These are phyloP conservation scores for Drosophila ohnishii DNA, from an alignment of 1,140 invertebrate genomes.

Conservation along the genomic window DNA sequence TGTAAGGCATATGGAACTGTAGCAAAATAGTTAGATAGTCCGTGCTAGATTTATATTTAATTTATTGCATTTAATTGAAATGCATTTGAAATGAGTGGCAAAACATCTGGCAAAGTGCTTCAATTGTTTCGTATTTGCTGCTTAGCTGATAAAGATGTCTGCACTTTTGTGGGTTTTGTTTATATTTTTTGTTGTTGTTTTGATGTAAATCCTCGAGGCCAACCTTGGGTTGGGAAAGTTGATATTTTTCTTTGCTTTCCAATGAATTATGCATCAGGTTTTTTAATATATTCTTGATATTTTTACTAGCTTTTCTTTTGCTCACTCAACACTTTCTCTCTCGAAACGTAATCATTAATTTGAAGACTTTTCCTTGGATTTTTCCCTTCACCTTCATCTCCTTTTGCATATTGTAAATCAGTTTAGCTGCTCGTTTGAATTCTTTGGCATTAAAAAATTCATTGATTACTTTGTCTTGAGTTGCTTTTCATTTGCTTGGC, in stretches of 20 bases:
- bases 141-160: slow-evolving; percentile 24
- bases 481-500: slow-evolving; percentile 54
- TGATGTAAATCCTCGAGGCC: slow-evolving; percentile 15
- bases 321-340: slow-evolving; percentile 3
- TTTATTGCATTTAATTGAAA: slow-evolving; percentile 71
- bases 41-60: slow-evolving; percentile 43
- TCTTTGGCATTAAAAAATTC: slow-evolving; percentile 28
- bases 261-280: slow-evolving; percentile 2
- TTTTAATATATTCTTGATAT: slow-evolving; percentile 13
- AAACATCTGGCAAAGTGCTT: slow-evolving; percentile 13
- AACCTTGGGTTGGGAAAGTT: slow-evolving; percentile 2
- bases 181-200: slow-evolving; percentile 10
- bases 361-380: slow-evolving; percentile 8
- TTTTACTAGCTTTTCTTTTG: slow-evolving; percentile 7
- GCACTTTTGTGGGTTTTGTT: slow-evolving; percentile 29
- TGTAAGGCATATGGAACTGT: slow-evolving; percentile 12
- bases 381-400: slow-evolving; percentile 2
- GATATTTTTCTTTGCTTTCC: neutral
- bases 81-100: slow-evolving; percentile 49
- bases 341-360: slow-evolving; percentile 44
- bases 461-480: slow-evolving; percentile 64
- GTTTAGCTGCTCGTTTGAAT: slow-evolving; percentile 48
- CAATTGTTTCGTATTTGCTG: slow-evolving; percentile 15
- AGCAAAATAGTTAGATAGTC: slow-evolving; percentile 8
- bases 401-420: slow-evolving; percentile 35